phyloP scores from a whole-genome alignment of 2,888 invertebrate genomes.

The Nomada lathburiana region DNA sequence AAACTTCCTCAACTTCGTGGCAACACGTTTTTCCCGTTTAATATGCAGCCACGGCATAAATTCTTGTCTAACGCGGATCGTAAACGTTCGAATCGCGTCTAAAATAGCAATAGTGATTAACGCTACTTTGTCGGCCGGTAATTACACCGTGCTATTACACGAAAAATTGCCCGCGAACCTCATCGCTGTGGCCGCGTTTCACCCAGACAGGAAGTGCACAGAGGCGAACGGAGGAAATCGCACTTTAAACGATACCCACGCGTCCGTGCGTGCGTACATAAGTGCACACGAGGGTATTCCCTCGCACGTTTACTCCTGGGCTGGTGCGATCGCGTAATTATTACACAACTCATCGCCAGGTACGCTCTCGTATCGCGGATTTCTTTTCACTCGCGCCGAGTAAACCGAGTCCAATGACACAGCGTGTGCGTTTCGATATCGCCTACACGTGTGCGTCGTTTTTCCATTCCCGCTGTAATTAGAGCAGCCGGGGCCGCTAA shows the following conservation, averaged over 20 bases:
- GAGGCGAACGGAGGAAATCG: constrained; percentile 48
- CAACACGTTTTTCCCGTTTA: constrained; percentile 1
- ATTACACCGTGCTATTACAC: constrained; percentile 53
- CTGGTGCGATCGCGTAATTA: constrained; percentile 36
- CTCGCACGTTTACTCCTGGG: constrained; percentile 1
- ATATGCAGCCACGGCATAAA: constrained; percentile 26
- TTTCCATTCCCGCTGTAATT: constrained; percentile 74
- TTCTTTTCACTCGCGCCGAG: neutral
- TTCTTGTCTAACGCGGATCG: constrained; percentile 39
- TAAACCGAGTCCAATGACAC: neutral
- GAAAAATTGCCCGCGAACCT: constrained; percentile 33
- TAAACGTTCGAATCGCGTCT: constrained; percentile 36
- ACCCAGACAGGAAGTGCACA: constrained; percentile 43
- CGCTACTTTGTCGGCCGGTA: constrained; percentile 58
- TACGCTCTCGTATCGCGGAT: neutral
- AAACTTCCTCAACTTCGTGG: no score
- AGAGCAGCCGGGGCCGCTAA: constrained; percentile 43
- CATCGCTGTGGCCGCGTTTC: constrained; percentile 10
- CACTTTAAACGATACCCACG: constrained; percentile 48
- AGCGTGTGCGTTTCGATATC: constrained; percentile 41
- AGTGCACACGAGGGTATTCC: neutral
- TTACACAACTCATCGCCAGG: constrained; percentile 38
- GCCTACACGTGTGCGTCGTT: constrained; percentile 49
- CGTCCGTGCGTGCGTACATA: neutral
- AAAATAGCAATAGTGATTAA: constrained; percentile 44